Evolutionary conservation across 2,797 vertebrate genomes (phyloP).

Genomic region (Bryconaethiops microstoma): DNA sequence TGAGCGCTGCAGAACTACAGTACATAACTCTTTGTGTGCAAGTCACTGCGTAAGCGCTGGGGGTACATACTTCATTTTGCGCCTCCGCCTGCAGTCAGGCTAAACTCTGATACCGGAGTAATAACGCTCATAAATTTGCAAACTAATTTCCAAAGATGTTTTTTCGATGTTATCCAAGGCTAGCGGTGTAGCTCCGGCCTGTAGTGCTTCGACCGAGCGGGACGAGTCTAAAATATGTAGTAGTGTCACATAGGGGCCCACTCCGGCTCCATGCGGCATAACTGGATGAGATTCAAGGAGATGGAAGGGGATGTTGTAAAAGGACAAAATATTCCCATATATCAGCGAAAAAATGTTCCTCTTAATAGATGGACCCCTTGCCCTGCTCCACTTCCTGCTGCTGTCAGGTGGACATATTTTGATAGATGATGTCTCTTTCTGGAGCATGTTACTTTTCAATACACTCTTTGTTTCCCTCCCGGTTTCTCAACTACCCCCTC

Average conservation of each 20-base stretch:
- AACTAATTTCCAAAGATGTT: slow-evolving; percentile 37
- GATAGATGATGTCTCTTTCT: slow-evolving; percentile 60
- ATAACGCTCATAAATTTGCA: slow-evolving; percentile 43
- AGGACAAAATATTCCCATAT: slow-evolving; percentile 51
- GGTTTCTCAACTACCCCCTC: not conserved
- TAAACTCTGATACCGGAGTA: slow-evolving; percentile 30
- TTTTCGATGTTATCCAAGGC: slow-evolving; percentile 23
- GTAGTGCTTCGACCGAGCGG: slow-evolving; percentile 8
- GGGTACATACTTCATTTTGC: slow-evolving; percentile 11
- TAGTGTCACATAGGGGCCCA: slow-evolving; percentile 19
- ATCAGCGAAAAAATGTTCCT: slow-evolving; percentile 40
- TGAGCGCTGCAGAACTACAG: slow-evolving; percentile 32
- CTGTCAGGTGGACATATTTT: slow-evolving; percentile 53
- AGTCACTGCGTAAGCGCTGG: slow-evolving; percentile 25
- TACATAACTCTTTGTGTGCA: slow-evolving; percentile 38
- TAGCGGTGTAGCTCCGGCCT: slow-evolving; percentile 35
- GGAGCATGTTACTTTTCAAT: slow-evolving; percentile 51
- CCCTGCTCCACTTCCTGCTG: slow-evolving; percentile 53
- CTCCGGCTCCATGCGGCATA: slow-evolving; percentile 24
- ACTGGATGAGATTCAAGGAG: slow-evolving; percentile 30
- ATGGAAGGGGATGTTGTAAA: slow-evolving; percentile 33
- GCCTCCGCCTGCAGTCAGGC: slow-evolving; percentile 15
- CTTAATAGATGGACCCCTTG: slow-evolving; percentile 49
- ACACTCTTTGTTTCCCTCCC: slow-evolving; percentile 21
- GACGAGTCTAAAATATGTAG: slow-evolving; percentile 36